Conservation (phyloP, 1,140 invertebrate species). For the Lepidurus apus region DNA sequence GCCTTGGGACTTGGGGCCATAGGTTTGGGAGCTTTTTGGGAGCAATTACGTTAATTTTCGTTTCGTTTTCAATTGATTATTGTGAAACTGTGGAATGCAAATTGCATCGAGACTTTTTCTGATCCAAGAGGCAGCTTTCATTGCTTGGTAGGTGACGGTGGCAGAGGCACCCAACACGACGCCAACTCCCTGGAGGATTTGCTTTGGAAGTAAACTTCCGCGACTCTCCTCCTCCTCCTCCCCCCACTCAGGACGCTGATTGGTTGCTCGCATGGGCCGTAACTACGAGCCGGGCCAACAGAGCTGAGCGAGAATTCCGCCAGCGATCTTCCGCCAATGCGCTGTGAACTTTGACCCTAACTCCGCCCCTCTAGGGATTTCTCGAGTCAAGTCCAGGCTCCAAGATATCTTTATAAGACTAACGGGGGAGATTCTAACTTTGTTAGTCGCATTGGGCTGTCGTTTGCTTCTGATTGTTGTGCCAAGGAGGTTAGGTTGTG, state of each 20-base stretch:
- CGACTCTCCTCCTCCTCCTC: slow-evolving; percentile 11
- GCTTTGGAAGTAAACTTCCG: neutral
- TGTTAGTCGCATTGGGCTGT: slow-evolving; percentile 21
- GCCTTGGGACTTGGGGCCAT: too few species aligned
- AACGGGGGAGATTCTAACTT: slow-evolving; percentile 21
- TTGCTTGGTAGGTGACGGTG: neutral
- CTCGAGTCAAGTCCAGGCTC: slow-evolving; percentile 20
- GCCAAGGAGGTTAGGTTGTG: slow-evolving; percentile 20
- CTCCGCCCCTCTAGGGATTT: slow-evolving; percentile 20
- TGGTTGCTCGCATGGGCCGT: neutral
- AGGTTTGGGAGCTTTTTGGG: too few species aligned
- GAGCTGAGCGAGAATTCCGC: neutral
- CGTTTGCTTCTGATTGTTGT: slow-evolving; percentile 21
- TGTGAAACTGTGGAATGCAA: slow-evolving; percentile 4
- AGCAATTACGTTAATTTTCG: neutral
- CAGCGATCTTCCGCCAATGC: slow-evolving; percentile 20
- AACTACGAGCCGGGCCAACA: neutral
- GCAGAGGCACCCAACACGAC: slow-evolving; percentile 7
- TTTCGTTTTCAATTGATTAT: neutral
- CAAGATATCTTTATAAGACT: slow-evolving; percentile 20
- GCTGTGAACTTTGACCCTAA: slow-evolving; percentile 17
- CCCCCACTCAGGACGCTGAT: neutral
- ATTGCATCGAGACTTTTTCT: neutral
- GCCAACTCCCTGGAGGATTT: slow-evolving; percentile 15
- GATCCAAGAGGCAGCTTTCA: slow-evolving; percentile 11